A percentile compares a stretch with the other conserved stretches of the same genome.
phyloP scores from a whole-genome alignment of 2,113 vertebrate species.

The Pachycephala philippinensis region DNA sequence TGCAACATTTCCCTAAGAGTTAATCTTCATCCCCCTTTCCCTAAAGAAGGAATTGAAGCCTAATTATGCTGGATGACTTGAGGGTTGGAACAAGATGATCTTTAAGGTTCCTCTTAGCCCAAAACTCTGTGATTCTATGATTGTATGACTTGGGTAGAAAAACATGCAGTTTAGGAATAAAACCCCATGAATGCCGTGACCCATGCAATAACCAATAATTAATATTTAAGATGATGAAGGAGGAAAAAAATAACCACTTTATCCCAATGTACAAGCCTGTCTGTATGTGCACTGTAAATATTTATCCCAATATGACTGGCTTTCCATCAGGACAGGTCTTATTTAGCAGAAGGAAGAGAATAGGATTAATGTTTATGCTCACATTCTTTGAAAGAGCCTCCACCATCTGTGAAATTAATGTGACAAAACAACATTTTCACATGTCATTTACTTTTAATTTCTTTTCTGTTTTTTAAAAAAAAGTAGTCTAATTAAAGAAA shows the following conservation, averaged over 20 bases:
- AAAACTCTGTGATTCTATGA: neutral
- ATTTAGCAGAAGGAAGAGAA: neutral
- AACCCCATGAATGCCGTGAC: neutral
- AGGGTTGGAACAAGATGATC: neutral
- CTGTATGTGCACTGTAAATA: neutral
- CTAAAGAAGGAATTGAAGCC: neutral
- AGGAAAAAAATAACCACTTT: neutral
- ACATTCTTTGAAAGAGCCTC: neutral
- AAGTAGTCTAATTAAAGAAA: slow-evolving; percentile 3
- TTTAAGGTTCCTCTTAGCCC: neutral
- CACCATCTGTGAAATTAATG: slow-evolving; percentile 32
- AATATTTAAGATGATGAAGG: neutral
- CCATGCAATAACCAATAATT: neutral
- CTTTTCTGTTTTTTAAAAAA: neutral
- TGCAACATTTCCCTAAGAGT: neutral
- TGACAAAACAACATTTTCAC: slow-evolving; percentile 18
- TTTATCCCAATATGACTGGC: neutral
- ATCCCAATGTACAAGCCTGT: fast-evolving
- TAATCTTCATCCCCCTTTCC: neutral
- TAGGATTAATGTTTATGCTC: neutral
- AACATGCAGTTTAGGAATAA: neutral
- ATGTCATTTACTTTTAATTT: slow-evolving; percentile 35
- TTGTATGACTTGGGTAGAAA: neutral
- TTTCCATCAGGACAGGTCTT: neutral
- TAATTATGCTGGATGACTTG: neutral